Conservation (phyloP, 2,888 invertebrate species). For the Strigamia crassipes region DNA sequence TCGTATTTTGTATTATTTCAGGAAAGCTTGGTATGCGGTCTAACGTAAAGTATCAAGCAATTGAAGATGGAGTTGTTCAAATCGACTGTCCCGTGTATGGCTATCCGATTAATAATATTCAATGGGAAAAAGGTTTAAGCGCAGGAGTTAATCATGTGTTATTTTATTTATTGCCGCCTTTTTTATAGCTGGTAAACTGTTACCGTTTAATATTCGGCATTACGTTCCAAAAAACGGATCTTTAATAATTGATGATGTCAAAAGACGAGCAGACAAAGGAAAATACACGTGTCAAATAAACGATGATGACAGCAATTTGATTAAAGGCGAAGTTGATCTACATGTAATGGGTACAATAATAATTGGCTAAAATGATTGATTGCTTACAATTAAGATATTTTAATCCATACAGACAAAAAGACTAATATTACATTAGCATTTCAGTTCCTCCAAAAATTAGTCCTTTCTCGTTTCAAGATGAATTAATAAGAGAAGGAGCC, state of each 20-base stretch:
- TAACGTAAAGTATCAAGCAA: constrained; percentile 91
- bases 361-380: neutral
- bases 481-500: constrained; percentile 40
- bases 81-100: constrained; percentile 91
- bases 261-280: constrained; percentile 89
- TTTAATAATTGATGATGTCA: constrained; percentile 86
- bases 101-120: constrained; percentile 88
- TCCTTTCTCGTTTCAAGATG: constrained; percentile 63
- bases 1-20: neutral
- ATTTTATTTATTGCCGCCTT: neutral
- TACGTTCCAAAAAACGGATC: neutral
- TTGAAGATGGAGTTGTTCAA: constrained; percentile 84
- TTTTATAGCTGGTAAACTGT: constrained; percentile 71
- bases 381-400: neutral
- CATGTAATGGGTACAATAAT: constrained; percentile 91
- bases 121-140: constrained; percentile 81
- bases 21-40: neutral
- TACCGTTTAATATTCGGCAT: constrained; percentile 93
- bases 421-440: neutral
- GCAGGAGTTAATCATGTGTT: too few relatives aligned
- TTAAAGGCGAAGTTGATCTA: constrained; percentile 84
- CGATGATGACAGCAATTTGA: constrained; percentile 87
- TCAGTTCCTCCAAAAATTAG: constrained; percentile 61
- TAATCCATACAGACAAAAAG: neutral
- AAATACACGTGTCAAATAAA: constrained; percentile 92